Conservation (phyloP, 2,113 vertebrate genomes). For the Archilochus colubris region DNA sequence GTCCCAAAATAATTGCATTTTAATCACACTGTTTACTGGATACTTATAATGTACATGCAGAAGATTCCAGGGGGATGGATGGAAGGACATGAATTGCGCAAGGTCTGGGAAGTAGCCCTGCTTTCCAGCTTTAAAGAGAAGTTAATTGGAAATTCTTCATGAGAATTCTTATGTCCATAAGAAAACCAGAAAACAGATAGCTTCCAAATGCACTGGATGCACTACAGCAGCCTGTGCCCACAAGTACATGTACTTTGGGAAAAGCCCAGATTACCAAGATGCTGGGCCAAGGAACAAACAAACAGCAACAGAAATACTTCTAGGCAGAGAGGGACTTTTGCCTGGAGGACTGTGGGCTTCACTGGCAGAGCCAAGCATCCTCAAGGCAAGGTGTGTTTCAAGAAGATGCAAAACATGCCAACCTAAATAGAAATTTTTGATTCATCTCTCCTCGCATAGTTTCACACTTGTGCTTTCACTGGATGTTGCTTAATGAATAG, state of each 20-base stretch:
- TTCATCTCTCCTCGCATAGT: not conserved
- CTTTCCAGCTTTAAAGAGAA: not conserved
- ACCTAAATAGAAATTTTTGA: not conserved
- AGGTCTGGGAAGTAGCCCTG: not conserved
- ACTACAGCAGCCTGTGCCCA: not conserved
- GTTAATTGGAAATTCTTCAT: not conserved
- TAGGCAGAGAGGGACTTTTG: not conserved
- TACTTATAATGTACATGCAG: not conserved
- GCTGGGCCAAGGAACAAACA: constrained; percentile 10
- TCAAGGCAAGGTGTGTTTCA: not conserved
- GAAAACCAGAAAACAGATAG: not conserved
- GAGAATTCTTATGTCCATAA: constrained; percentile 13
- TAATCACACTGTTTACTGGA: not conserved
- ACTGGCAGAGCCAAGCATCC: not conserved
- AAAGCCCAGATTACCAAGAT: constrained; percentile 5
- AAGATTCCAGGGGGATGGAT: not conserved
- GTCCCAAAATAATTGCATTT: not conserved
- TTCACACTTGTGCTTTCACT: not conserved
- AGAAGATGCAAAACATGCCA: not conserved
- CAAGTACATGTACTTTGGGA: constrained; percentile 19
- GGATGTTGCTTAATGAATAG: not conserved
- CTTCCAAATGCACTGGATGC: not conserved
- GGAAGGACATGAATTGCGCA: not conserved
- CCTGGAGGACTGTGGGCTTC: not conserved
- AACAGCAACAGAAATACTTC: constrained; percentile 1